phyloP scores from a whole-genome alignment of 2,797 vertebrate species.

The Darevskia mixta region DNA sequence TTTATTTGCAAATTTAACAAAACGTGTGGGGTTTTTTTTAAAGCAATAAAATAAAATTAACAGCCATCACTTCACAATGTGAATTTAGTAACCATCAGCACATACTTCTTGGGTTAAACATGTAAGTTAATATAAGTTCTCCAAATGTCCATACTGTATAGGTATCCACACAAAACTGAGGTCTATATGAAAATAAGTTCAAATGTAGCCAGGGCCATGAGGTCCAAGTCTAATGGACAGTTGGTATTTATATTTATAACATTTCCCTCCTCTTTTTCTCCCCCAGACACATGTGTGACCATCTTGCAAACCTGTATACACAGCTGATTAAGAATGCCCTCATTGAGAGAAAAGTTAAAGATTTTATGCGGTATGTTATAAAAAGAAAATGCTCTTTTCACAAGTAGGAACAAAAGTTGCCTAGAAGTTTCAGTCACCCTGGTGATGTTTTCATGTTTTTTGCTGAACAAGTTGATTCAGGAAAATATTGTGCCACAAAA shows the following conservation, averaged over 20 bases:
- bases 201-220: no score
- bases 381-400: conserved; percentile 27
- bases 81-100: no score
- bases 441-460: background rate
- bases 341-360: conserved; percentile 78
- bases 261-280: conserved; percentile 61
- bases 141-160: no score
- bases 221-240: no score
- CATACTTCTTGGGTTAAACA: no score
- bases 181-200: no score
- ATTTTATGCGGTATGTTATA: conserved; percentile 87
- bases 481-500: background rate
- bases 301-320: conserved; percentile 90
- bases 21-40: no score
- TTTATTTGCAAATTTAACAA: background rate
- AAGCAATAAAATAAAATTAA: no score
- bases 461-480: background rate
- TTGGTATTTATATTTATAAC: background rate
- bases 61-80: no score
- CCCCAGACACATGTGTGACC: conserved; percentile 88
- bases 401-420: background rate
- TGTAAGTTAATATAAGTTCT: no score
- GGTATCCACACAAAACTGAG: no score
- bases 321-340: conserved; percentile 83
- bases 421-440: background rate